phyloP scores from a whole-genome alignment of 2,888 invertebrate species.

The Drosophila seclusa region DNA sequence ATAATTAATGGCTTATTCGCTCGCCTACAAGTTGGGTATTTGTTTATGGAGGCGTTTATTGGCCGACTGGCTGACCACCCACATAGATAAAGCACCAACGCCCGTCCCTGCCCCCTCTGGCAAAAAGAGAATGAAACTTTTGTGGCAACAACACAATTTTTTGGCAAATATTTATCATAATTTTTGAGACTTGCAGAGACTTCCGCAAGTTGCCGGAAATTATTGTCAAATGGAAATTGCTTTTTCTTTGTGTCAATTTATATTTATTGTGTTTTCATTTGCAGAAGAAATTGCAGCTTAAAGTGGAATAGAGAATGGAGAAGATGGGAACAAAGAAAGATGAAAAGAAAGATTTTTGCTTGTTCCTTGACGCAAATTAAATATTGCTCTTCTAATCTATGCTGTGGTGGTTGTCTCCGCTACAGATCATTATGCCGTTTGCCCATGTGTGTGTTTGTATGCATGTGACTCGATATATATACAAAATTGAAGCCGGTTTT shows the following conservation, averaged over 20 bases:
- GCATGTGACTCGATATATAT: slow-evolving; percentile 3
- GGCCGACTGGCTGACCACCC: background rate
- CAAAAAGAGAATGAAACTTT: slow-evolving; percentile 3
- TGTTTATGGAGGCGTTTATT: slow-evolving; percentile 37
- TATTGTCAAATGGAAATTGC: slow-evolving; percentile 35
- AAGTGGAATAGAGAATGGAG: background rate
- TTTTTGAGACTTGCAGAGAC: slow-evolving; percentile 9
- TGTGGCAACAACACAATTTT: background rate
- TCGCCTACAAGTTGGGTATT: slow-evolving; percentile 21
- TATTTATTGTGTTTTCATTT: background rate
- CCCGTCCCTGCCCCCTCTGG: background rate
- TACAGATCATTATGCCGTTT: slow-evolving; percentile 29
- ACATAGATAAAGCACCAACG: background rate
- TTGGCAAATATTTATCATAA: slow-evolving; percentile 19
- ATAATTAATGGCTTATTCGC: slow-evolving; percentile 29
- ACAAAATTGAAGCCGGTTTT: slow-evolving; percentile 69
- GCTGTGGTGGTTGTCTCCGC: slow-evolving; percentile 1
- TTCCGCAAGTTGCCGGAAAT: slow-evolving; percentile 41
- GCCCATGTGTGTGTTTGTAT: background rate
- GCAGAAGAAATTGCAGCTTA: background rate
- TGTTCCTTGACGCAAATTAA: background rate
- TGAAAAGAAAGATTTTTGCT: background rate
- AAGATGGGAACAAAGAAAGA: background rate
- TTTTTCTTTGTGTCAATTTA: slow-evolving; percentile 14
- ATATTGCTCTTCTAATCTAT: slow-evolving; percentile 1